Percentiles rank a stretch among this genome's conserved stretches.
phyloP scores from a whole-genome alignment of 2,113 vertebrate genomes.

The Psephotus haematonotus region DNA sequence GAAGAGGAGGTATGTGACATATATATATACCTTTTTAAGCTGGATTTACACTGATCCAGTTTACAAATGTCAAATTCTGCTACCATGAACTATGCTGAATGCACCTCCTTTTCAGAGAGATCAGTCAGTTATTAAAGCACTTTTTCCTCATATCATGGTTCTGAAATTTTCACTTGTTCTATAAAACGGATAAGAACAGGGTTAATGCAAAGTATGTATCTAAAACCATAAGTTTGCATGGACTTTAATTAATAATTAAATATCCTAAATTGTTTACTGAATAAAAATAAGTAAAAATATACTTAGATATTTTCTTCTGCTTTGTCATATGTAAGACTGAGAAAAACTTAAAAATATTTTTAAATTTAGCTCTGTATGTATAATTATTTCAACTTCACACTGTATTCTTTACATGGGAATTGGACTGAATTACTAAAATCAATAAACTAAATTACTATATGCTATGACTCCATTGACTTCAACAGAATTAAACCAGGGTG shows the following conservation, averaged over 20 bases:
- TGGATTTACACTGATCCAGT: background rate
- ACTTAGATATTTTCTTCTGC: background rate
- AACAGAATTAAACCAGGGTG: background rate
- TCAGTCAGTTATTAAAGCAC: background rate
- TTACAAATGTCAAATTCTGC: background rate
- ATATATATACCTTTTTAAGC: background rate
- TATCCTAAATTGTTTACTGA: background rate
- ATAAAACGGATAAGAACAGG: background rate
- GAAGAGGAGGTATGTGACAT: background rate
- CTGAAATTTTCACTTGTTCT: background rate
- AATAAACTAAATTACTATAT: background rate
- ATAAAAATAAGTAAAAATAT: background rate
- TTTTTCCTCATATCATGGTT: background rate
- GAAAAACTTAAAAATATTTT: background rate
- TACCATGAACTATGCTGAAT: background rate
- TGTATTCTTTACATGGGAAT: background rate
- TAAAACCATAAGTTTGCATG: background rate
- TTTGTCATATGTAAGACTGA: background rate
- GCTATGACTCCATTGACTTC: background rate
- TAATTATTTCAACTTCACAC: background rate
- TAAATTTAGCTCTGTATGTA: background rate
- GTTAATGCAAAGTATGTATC: background rate
- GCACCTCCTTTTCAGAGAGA: background rate
- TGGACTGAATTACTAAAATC: background rate
- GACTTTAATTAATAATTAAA: background rate